Conservation (phyloP, 2,113 vertebrate species). For the Paedocypris sp. region DNA sequence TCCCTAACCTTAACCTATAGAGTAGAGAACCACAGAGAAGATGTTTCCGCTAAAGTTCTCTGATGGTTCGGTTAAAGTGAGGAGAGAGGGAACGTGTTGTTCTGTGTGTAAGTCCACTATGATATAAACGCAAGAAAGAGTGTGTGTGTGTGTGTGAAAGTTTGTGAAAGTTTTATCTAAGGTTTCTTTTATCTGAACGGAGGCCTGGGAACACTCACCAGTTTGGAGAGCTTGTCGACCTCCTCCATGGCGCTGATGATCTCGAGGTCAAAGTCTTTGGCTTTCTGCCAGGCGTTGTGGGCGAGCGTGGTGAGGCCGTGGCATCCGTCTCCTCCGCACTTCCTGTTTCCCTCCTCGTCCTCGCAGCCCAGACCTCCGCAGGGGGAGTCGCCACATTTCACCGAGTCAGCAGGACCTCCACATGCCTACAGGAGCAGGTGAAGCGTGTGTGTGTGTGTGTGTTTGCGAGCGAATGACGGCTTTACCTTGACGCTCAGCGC, state of each 20-base stretch:
- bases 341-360: constrained; percentile 59
- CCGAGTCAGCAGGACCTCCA: constrained; percentile 63
- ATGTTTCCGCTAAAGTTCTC: neutral
- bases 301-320: constrained; percentile 65
- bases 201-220: constrained; percentile 67
- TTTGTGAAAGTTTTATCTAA: too few species aligned
- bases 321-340: constrained; percentile 80
- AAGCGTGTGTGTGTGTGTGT: neutral
- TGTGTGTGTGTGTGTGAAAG: too few species aligned
- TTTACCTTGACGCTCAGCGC: constrained; percentile 68
- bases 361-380: constrained; percentile 78
- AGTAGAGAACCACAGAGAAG: neutral
- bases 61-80: too few species aligned
- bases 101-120: too few species aligned
- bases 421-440: constrained; percentile 63
- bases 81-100: too few species aligned
- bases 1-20: too few species aligned
- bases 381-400: constrained; percentile 57
- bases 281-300: constrained; percentile 68
- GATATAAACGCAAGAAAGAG: too few species aligned
- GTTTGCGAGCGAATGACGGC: neutral
- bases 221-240: constrained; percentile 85
- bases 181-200: too few species aligned
- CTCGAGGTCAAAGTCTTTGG: constrained; percentile 77
- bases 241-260: constrained; percentile 79